A percentile compares a stretch with the other conserved stretches of the same genome.
Conservation (phyloP, 2,888 invertebrate species). For the Apoda limacodes region DNA sequence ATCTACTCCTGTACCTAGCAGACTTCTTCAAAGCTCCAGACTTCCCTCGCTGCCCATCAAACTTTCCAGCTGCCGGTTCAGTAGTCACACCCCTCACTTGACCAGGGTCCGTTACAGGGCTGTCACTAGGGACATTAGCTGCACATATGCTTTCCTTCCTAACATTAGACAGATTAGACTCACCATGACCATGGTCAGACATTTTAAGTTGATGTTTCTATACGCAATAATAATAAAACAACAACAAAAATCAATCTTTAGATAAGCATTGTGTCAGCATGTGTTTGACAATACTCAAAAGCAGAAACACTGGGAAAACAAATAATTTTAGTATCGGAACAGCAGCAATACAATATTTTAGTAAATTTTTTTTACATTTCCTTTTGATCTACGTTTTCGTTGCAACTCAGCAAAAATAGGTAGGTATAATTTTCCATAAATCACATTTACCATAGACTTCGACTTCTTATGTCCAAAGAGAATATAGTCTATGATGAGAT, state of each 20-base stretch:
- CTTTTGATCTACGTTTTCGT: too few relatives aligned
- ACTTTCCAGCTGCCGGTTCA: constrained; percentile 51
- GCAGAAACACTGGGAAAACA: too few relatives aligned
- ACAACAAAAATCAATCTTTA: background rate
- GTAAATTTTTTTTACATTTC: too few relatives aligned
- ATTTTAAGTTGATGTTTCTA: constrained; percentile 26
- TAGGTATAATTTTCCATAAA: too few relatives aligned
- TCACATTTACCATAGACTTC: too few relatives aligned
- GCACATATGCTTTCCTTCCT: constrained; percentile 52
- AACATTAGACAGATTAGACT: constrained; percentile 32
- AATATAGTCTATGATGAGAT: too few relatives aligned
- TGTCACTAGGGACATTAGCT: constrained; percentile 73
- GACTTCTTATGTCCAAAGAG: too few relatives aligned
- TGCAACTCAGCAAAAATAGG: too few relatives aligned
- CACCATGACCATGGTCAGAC: constrained; percentile 49
- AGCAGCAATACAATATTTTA: too few relatives aligned
- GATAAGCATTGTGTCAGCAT: too few relatives aligned
- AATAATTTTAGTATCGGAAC: too few relatives aligned
- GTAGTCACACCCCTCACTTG: constrained; percentile 59
- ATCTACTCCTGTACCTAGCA: constrained; percentile 88
- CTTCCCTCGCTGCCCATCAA: constrained; percentile 56
- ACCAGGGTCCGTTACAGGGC: constrained; percentile 82
- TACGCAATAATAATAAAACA: background rate
- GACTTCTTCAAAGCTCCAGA: constrained; percentile 89
- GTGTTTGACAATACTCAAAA: too few relatives aligned